Base-by-base conservation (phyloP, 2,888 invertebrate species). In the Agonopterix heracliana region DNA sequence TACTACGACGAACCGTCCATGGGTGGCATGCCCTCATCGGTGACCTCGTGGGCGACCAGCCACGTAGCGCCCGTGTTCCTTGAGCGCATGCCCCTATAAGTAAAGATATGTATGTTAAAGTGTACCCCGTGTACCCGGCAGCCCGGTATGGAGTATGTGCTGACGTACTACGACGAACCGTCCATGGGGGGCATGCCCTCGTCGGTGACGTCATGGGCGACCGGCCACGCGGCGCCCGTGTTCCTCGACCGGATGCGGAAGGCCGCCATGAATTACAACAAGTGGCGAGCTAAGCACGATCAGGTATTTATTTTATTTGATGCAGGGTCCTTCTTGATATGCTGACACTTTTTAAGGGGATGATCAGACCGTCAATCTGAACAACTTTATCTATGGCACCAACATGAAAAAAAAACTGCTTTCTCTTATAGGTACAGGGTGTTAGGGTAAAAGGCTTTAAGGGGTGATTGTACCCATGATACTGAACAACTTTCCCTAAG, bases 141-240 rank as follows among this genome's bases (percentile, higher is more conserved):
- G 90, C 88, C 90, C 13, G 95, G 95, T 9, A 91, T 94, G 66
- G 94, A 96, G 75, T 96, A 96, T 78, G 93, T 94, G 38, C 80
- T 96, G 40, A 96, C 96, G 0, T 96, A 96, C 78, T 96, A 93
- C 78, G 96, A 96, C 73, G 95, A 96, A 86, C 96, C 96, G 8
- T 96, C 95, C 0, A 90, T 94, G 13, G 92, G 93, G 51, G 92
- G 96, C 49, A 93, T 96, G 50, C 91, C 93, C 11, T 86, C 93
- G 2, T 92, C 93, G 45, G 91, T 96, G 63, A 95, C 96, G 0
- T 89, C 93, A 8, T 96, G 96, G 95, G 95, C 93, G 0, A 90
- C 92, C 0, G 92, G 92, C 54, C 87, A 91, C 68, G 95, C 94
- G 26, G 93, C 95, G 77, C 95, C 96, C 1, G 93, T 94, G 51